Conservation (phyloP, 2,113 vertebrate species). For the Mustelus asterias region DNA sequence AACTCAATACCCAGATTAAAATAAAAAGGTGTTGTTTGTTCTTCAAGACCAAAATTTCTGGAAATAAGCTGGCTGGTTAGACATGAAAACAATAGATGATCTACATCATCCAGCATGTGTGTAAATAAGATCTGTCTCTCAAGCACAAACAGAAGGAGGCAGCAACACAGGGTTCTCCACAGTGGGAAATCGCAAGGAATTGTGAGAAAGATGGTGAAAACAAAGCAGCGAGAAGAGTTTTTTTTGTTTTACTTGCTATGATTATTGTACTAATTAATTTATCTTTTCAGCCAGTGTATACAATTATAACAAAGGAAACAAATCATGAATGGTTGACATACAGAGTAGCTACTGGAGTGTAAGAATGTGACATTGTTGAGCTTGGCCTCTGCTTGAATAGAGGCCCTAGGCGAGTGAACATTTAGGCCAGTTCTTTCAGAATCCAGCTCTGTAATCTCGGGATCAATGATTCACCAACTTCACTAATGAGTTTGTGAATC, state of each 20-base stretch:
- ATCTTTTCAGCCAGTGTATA: background rate
- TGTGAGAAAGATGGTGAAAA: background rate
- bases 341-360: background rate
- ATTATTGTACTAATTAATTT: background rate
- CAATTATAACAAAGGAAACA: constrained; percentile 5
- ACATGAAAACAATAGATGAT: background rate
- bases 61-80: background rate
- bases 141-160: background rate
- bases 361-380: background rate
- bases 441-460: background rate
- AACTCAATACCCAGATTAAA: background rate
- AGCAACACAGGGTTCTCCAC: background rate
- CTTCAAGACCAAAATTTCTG: background rate
- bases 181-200: background rate
- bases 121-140: background rate
- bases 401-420: background rate
- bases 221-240: background rate
- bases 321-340: background rate
- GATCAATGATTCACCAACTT: background rate
- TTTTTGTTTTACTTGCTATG: background rate
- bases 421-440: background rate
- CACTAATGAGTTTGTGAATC: background rate
- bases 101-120: background rate
- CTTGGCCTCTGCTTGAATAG: background rate
- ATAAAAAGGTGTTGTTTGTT: background rate